Percentiles rank a stretch among this genome's conserved stretches.
Conservation (phyloP, 2,888 invertebrate species). For the Phania funesta region DNA sequence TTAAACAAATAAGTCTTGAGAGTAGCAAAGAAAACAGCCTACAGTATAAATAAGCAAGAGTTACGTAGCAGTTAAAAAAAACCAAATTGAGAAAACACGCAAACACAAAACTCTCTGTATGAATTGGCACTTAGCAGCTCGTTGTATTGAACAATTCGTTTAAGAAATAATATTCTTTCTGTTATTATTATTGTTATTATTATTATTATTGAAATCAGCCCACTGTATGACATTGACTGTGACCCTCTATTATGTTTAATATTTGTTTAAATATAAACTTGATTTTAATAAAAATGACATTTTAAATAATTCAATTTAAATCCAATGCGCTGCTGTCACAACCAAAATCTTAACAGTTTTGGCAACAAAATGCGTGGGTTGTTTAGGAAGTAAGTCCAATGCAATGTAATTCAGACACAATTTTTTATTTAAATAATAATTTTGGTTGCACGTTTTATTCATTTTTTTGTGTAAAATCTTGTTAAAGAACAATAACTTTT, state of each 20-base stretch:
- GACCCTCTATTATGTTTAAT: slow-evolving; percentile 5
- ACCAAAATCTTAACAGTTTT: neutral
- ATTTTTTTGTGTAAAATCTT: neutral
- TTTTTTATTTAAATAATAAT: neutral
- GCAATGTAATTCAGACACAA: neutral
- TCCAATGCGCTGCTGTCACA: neutral
- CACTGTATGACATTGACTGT: slow-evolving; percentile 11
- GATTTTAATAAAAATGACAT: neutral
- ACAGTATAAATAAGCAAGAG: too few species aligned
- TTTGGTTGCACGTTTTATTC: neutral
- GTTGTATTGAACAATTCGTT: too few species aligned
- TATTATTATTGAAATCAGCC: neutral
- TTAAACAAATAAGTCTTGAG: too few species aligned
- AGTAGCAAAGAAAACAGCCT: too few species aligned
- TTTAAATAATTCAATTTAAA: neutral
- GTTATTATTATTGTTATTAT: neutral
- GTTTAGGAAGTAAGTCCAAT: slow-evolving; percentile 5
- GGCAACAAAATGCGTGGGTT: slow-evolving; percentile 23
- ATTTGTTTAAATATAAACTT: neutral
- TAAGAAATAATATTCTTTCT: neutral
- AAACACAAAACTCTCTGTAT: too few species aligned
- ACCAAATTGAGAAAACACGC: too few species aligned
- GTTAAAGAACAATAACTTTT: slow-evolving; percentile 14
- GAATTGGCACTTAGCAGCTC: too few species aligned
- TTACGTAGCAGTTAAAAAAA: too few species aligned